These are phyloP conservation scores for Dorcus parallelipipedus DNA, from an alignment of 2,888 invertebrate genomes.

Conservation along the genomic window DNA sequence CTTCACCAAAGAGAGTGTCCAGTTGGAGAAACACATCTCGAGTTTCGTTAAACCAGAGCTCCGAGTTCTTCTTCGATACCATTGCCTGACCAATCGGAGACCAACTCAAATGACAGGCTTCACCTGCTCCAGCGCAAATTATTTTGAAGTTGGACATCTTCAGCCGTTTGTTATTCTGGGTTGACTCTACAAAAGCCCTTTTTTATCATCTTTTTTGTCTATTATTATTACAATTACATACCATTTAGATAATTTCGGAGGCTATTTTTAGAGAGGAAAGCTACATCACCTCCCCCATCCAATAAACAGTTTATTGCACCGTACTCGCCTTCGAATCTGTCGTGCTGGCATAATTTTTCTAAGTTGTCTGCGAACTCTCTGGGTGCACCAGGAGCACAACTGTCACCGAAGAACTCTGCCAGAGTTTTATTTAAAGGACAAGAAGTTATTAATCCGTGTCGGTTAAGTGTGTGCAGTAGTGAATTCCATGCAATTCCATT, in stretches of 20 bases:
- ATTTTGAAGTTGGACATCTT: constrained; percentile 51
- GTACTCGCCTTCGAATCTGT: constrained; percentile 54
- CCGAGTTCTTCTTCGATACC: constrained; percentile 55
- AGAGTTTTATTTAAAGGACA: constrained; percentile 47
- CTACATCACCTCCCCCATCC: constrained; percentile 70
- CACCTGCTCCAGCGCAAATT: constrained; percentile 54
- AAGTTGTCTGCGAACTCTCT: constrained; percentile 33
- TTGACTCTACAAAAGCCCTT: constrained; percentile 5
- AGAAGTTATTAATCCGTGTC: constrained; percentile 39
- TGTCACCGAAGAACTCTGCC: constrained; percentile 62
- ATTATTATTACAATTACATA: background rate
- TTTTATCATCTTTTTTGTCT: background rate
- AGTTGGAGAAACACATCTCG: constrained; percentile 66
- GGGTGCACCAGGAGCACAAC: constrained; percentile 58
- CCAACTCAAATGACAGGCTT: constrained; percentile 63
- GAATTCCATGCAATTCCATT: constrained; percentile 70
- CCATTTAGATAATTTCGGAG: background rate
- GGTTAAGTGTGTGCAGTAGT: constrained; percentile 50
- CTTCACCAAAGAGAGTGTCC: constrained; percentile 68
- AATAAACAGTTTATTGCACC: constrained; percentile 65
- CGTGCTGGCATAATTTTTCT: constrained; percentile 37
- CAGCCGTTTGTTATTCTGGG: background rate
- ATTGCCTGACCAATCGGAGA: constrained; percentile 66
- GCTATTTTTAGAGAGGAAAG: constrained; percentile 58
- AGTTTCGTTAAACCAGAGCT: constrained; percentile 63